Conservation (phyloP, 92 coral and sea anemone genomes). For the Zoanthus sansibaricus region DNA sequence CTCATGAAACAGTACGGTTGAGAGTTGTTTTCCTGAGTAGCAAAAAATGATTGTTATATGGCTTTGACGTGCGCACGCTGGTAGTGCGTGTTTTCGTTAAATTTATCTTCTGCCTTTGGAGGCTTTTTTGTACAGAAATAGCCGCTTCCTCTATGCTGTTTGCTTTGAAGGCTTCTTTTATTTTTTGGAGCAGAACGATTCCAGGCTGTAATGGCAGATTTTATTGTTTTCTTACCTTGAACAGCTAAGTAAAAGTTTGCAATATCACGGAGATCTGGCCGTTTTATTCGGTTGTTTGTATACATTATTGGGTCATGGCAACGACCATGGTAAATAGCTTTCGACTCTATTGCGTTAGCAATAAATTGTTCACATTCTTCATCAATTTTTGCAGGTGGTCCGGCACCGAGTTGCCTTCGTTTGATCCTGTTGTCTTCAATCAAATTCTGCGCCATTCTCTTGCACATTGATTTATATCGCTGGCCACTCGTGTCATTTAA, state of each 20-base stretch:
- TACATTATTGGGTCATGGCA: too few species aligned
- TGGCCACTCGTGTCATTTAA: not conserved
- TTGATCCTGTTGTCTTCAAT: too few species aligned
- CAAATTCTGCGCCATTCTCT: not conserved
- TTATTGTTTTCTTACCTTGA: conserved; percentile 13
- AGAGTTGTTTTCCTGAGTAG: not conserved
- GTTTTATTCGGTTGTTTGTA: too few species aligned
- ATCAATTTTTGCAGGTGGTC: too few species aligned
- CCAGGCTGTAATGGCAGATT: conserved; percentile 44
- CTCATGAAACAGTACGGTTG: not conserved
- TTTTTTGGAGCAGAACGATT: conserved; percentile 42
- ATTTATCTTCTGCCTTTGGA: conserved; percentile 33
- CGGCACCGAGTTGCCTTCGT: too few species aligned
- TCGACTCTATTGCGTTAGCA: too few species aligned
- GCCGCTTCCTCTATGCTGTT: conserved; percentile 38
- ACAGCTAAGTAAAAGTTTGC: conserved; percentile 7
- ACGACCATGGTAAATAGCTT: too few species aligned
- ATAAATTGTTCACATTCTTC: too few species aligned
- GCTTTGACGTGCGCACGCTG: conserved; percentile 41
- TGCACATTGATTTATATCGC: conserved; percentile 1
- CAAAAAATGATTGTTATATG: conserved; percentile 20
- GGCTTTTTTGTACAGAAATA: conserved; percentile 53
- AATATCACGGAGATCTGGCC: conserved; percentile 15
- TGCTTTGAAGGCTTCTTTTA: conserved; percentile 18
- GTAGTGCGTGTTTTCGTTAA: conserved; percentile 48